These are phyloP conservation scores for Nematolebias whitei DNA, from an alignment of 2,113 vertebrate species.

Conservation along the genomic window DNA sequence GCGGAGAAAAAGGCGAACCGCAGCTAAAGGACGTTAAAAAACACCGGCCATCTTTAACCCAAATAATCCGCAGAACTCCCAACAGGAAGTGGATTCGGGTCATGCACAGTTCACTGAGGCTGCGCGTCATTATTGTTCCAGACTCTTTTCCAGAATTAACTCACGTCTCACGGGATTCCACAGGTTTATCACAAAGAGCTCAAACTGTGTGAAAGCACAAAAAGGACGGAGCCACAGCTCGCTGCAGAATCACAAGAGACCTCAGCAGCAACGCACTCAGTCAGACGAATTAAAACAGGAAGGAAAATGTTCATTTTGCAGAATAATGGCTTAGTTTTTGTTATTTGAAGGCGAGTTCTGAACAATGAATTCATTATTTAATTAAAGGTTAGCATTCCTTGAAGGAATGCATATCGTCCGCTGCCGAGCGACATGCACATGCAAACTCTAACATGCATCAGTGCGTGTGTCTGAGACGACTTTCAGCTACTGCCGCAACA, in stretches of 20 bases:
- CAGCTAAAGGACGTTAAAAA: slow-evolving; percentile 22
- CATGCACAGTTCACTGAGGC: slow-evolving; percentile 15
- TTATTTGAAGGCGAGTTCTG: too few species aligned
- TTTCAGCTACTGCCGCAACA: too few species aligned
- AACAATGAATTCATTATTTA: not conserved
- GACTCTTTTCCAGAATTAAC: not conserved
- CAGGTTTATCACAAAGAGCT: not conserved
- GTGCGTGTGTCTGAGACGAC: too few species aligned
- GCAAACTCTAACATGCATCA: too few species aligned
- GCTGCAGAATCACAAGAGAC: not conserved
- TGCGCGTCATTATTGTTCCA: not conserved
- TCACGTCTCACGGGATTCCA: not conserved
- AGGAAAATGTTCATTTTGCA: not conserved
- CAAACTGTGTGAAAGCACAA: not conserved
- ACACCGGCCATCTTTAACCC: not conserved
- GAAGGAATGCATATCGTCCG: too few species aligned
- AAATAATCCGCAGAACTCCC: not conserved
- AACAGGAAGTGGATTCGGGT: slow-evolving; percentile 31
- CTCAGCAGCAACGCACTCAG: not conserved
- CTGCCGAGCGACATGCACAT: too few species aligned
- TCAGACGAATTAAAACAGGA: too few species aligned
- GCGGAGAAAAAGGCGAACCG: slow-evolving; percentile 36
- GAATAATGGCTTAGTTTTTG: not conserved
- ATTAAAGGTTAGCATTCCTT: not conserved
- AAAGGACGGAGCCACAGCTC: not conserved